Percentiles rank a stretch among this genome's conserved stretches.
These are phyloP conservation scores for Austrolebias charrua DNA, from an alignment of 2,797 vertebrate species.

Conservation along the genomic window DNA sequence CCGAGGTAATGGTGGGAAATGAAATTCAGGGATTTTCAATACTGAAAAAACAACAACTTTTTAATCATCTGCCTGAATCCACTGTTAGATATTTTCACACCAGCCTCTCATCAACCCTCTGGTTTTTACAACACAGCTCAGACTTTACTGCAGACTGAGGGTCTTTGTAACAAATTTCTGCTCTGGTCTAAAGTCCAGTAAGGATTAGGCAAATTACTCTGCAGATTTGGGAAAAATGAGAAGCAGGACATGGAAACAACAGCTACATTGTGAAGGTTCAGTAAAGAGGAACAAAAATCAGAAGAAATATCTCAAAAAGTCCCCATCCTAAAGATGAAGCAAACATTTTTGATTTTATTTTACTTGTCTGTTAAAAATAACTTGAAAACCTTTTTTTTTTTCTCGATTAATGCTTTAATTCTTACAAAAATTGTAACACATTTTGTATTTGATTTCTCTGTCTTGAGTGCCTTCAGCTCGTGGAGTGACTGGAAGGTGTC, in stretches of 20 bases:
- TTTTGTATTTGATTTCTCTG: too few relatives aligned
- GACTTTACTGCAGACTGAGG: background rate
- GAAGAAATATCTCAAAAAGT: background rate
- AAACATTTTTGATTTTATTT: too few relatives aligned
- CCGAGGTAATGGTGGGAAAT: conserved; percentile 3
- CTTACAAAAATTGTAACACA: background rate
- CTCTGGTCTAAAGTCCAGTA: background rate
- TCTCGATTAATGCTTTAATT: background rate
- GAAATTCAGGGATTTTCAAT: background rate
- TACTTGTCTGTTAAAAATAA: background rate
- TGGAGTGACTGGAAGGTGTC: background rate
- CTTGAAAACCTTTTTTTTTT: background rate
- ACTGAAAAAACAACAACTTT: conserved; percentile 8
- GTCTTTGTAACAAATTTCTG: background rate
- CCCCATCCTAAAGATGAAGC: background rate
- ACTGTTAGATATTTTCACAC: too few relatives aligned
- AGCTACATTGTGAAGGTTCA: background rate
- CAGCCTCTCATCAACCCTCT: too few relatives aligned
- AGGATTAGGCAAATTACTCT: background rate
- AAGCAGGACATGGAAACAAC: background rate
- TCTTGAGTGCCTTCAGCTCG: background rate
- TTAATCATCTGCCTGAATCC: background rate
- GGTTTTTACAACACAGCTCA: too few relatives aligned
- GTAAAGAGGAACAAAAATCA: too few relatives aligned
- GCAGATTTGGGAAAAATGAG: background rate